Evolutionary conservation across 2,888 invertebrate genomes (phyloP), one percentile per base, ranked within the genome.

Genomic region (Oxyteleia sp.): DNA sequence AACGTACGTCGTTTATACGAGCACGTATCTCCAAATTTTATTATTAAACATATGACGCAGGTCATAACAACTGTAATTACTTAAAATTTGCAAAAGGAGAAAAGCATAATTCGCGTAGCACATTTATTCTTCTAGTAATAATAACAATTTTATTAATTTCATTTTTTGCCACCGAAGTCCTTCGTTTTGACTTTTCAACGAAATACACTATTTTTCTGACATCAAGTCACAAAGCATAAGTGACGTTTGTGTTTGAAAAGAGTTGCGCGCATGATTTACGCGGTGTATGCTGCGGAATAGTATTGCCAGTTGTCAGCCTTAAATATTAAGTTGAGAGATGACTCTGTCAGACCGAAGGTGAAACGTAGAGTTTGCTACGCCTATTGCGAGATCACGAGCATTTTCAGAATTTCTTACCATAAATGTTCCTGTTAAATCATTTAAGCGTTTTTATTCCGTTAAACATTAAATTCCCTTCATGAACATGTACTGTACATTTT

Each of bases 321-420:
- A 86, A 87, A 88, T 87, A 85, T 86, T 87, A 86, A 87, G 83
- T 68, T 82, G 85, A 87, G 74, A 38, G 80, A 85, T 85, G 84
- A 74, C 66, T 82, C 55, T 82, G 84, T 76, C 63, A 66, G 84
- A 66, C 3, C 64, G 47, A 69, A 78, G 59, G 71, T 59, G 68
- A 69, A 53, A 32, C 47, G 78, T 63, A 45, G 64, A 57, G 51
- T 69, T 80, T 59, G 55, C 84, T 79, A 76, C 78, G 41, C 59
- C 66, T 80, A 68, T 82, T 76, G 76, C 64, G 78, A 26, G 78
- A 85, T 85, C 85, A 81, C 82, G 68, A 72, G 66, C 57, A 71
- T 85, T 85, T 82, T 85, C 78, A 79, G 80, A 85, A 85, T 76
- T 82, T 82, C 82, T 43, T 45, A 63, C 23, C 29, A 66, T 79